Evolutionary conservation across 2,797 vertebrate genomes (phyloP), one percentile per base, ranked within the genome.

Genomic region (Enteromius radiatus): DNA sequence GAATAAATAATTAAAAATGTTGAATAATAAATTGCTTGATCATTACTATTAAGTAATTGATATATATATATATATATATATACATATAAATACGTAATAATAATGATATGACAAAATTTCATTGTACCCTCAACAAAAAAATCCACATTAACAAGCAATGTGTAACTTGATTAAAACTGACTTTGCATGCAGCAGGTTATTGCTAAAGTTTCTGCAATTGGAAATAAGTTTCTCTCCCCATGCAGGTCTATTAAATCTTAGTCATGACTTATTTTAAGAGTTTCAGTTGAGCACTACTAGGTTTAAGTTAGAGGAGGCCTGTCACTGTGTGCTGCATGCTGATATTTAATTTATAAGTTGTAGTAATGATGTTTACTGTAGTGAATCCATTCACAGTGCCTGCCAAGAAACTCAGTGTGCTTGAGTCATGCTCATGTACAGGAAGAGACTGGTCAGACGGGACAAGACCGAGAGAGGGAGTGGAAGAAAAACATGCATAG

Each of bases 261-360:
- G 61, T 59, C 56, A 64, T 71, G 33, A 33, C 54, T 77, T 63
- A 17, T 76, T 63, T 69, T 43, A 61, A 17, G 52, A 49, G 61
- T n/a, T 71, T 68, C n/a, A 15, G 31, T 47, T n/a, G 45, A 41
- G 67, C 15, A 49, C 54, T 65, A 12, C 59, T 61, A 52, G 36
- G 56, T 71, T 41, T 19, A 31, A 56, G 7, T 59, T 41, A 36
- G 31, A 31, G 10, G 43, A 78, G 26, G 43, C 33, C 52, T 49
- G 21, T 56, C 43, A 21, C 56, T 54, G 43, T 56, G 38, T 78
- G 80, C 45, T 49, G 59, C 43, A 43, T 33, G 36, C 43, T 45
- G 41, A 82, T 81, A 78, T 64, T 71, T 82, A 43, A 84, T 84
- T 74, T 83, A 78, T 78, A 74, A 26, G 19, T 56, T 54, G 38